Evolutionary conservation across 2,888 invertebrate genomes (phyloP), one percentile per base, ranked within the genome.

Genomic region (Cephus runcator): DNA sequence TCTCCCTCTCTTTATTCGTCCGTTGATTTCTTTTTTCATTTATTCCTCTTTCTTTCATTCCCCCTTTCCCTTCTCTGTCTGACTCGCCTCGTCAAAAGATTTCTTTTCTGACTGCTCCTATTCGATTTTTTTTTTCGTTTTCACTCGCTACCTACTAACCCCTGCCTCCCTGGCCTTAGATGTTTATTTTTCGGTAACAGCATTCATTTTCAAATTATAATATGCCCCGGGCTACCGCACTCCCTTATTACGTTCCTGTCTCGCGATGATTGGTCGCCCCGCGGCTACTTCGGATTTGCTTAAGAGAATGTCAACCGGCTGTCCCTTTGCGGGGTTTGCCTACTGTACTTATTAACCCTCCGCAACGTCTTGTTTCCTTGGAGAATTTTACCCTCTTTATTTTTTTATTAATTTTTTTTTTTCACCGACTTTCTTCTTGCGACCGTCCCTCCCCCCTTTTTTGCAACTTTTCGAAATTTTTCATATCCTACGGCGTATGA

Each of bases 51-150:
- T 31, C 73, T 56, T 69, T 75, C 31, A 73, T 34, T 31, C 73
- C 76, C 74, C 33, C 35, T 77, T 68, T 76, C 76, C 76, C 74
- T 71, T 73, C 69, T 35, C 12, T 69, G 23, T 40, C 74, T 1
- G 68, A 2, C 11, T 33, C 12, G 76, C 78, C 76, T 76, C 77
- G 79, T 23, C 23, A 56, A 56, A 23, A 56, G 6, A 9, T 56
- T 9, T 23, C 11, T 71, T 71, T 30, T 31, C 3, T 11, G 23
- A 33, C 34, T 71, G 15, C 23, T 30, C 30, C 71, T 30, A 0
- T 71, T 30, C 30, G 34, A 71, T 71, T 71, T 11, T 33, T n/a
- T n/a, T 71, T 71, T 15, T 12, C 11, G 30, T 12, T 30, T 15
- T 71, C 71, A 33, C 34, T 30, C 11, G 11, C 71, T 71, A 34